Evolutionary conservation across 2,888 invertebrate species (phyloP), one percentile per base, ranked within the genome.

Genomic region (Cephus pulcher): DNA sequence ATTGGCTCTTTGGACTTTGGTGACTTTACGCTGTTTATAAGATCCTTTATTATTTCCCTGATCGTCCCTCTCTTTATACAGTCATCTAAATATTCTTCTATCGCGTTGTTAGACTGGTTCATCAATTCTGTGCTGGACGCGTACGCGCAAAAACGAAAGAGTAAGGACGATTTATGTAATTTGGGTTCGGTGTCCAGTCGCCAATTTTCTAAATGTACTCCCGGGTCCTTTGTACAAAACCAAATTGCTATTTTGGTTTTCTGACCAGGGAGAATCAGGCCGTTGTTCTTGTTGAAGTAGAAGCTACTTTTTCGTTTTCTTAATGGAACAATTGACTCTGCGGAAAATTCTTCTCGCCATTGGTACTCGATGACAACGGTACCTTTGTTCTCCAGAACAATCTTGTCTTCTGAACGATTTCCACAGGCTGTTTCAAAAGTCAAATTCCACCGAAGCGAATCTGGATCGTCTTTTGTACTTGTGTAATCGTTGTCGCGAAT

Each of bases 281-380:
- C 91, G 86, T 93, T 93, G 81, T 93, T 94, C 88, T 94, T 94
- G 79, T 94, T 92, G 80, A 94, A 94, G 86, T 92, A 94, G 85
- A 94, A 95, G 0, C 91, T 91, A 86, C 92, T 93, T 71, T 89
- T 91, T 77, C 86, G 88, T 56, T 82, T 83, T 73, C 89, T 89
- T 79, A 92, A 91, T 4, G 91, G 90, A 82, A 92, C 90, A 0
- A 34, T 15, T 32, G 71, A 34, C 32, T 32, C 30, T 71, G 12
- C 0, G 15, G 4, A 4, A 12, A 73, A 70, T 23, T 70, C 73
- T n/a, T 81, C 76, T n/a, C 86, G 83, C 94, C 94, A 94, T 78
- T 92, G 92, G 85, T 93, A 93, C 78, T 91, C 88, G 12, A 94
- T 84, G 9, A 92, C 87, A 0, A 92, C 91, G 15, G 93, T 93